Evolutionary conservation across 2,888 invertebrate genomes (phyloP).

Genomic region (Agonopterix subpropinquella): DNA sequence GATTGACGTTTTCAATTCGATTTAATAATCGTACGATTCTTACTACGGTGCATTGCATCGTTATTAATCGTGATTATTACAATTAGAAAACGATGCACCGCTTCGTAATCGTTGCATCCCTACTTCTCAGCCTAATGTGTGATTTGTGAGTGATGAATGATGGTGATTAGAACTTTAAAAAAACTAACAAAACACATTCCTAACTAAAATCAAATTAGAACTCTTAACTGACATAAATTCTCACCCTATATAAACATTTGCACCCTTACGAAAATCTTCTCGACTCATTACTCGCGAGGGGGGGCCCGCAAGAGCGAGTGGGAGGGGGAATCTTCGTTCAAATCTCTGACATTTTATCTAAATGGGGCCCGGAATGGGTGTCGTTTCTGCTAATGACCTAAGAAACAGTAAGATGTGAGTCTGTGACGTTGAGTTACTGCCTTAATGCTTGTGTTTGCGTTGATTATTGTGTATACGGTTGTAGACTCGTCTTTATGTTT

Average conservation of each 20-base stretch:
- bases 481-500: neutral
- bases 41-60: no score
- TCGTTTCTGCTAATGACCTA: slow-evolving; percentile 70
- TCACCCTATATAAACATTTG: slow-evolving; percentile 72
- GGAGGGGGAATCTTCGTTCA: slow-evolving; percentile 58
- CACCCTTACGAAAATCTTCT: slow-evolving; percentile 71
- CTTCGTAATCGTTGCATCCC: no score
- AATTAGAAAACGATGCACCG: no score
- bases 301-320: slow-evolving; percentile 15
- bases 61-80: no score
- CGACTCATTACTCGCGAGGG: slow-evolving; percentile 65
- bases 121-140: neutral
- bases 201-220: slow-evolving; percentile 8
- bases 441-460: neutral
- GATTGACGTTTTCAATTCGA: no score
- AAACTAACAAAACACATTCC: neutral
- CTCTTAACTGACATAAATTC: slow-evolving; percentile 42
- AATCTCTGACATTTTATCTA: slow-evolving; percentile 76
- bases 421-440: slow-evolving; percentile 27
- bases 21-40: no score
- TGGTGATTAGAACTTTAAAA: neutral
- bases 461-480: no score
- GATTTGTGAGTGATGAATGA: neutral
- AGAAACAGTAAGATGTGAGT: slow-evolving; percentile 66
- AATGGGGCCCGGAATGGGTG: slow-evolving; percentile 72